Evolutionary conservation across 2,888 invertebrate genomes (phyloP), one percentile per base, ranked within the genome.

Genomic region (Clusia tigrina): DNA sequence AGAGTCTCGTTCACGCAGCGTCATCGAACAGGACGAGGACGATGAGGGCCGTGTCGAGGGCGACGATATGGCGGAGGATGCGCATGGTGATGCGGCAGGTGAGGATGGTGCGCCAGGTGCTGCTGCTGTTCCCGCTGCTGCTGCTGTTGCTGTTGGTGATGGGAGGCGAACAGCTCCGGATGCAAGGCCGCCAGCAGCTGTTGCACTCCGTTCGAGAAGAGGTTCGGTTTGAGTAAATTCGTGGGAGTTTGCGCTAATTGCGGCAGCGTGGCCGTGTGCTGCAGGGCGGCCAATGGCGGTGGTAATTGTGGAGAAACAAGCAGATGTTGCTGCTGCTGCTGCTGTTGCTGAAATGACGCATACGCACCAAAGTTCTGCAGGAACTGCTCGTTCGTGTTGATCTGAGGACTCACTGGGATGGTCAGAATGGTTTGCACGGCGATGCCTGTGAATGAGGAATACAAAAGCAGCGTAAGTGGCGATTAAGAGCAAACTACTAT

Each of bases 351-450:
- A 60, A 74, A 78, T 59, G 76, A 72, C 17, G 80, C 78, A 55
- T 76, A 80, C 20, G 80, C 77, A 37, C 81, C 80, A 55, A 83
- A 83, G 56, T 77, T 80, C 55, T 83, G 80, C 55, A 81, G 73
- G 66, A 84, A 81, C 75, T 88, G 88, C 72, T 88, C 88, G 80
- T 87, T 88, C 55, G 89, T 88, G 85, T 92, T 93, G 70, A 94
- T 92, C 85, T 94, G 93, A 55, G 84, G 84, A 85, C 92, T 94
- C 65, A 96, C 94, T 60, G 96, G 96, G 81, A 97, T 96, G 71
- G 96, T 96, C 74, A 97, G 87, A 80, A 97, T 95, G 78, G 96
- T 96, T 86, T 97, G 97, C 58, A 96, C 93, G 60, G 95, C 95
- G 81, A 96, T 91, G 73, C 96, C 96, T 96, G 85, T 52, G 77